Evolutionary conservation across 2,888 invertebrate species (phyloP).

Genomic region (Leptopilina drosophilae): DNA sequence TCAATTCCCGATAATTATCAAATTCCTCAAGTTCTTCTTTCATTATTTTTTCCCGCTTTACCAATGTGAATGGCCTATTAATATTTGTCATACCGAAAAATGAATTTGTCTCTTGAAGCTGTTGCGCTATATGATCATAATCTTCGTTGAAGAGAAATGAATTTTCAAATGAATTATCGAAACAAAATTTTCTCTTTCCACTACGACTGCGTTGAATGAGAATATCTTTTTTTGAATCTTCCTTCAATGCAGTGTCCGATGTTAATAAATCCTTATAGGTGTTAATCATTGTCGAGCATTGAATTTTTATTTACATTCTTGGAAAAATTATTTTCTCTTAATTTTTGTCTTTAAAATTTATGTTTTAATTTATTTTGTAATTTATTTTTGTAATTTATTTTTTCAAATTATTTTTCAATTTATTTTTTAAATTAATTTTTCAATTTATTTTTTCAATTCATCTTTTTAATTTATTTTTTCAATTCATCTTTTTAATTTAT

Average conservation of each 20-base stretch:
- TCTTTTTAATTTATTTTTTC: too few species aligned
- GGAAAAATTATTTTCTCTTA: not conserved
- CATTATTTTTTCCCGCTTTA: conserved; percentile 23
- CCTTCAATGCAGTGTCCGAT: conserved; percentile 20
- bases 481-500: too few species aligned
- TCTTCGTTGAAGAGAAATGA: conserved; percentile 21
- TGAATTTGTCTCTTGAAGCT: conserved; percentile 38
- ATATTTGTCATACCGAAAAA: conserved; percentile 36
- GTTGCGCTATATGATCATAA: conserved; percentile 11
- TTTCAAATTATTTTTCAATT: not conserved
- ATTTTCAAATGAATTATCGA: conserved; percentile 25
- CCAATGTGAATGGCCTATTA: conserved; percentile 26
- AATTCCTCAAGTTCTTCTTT: conserved; percentile 37
- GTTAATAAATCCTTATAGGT: conserved; percentile 33
- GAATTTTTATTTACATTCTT: conserved; percentile 3
- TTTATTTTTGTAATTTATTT: too few species aligned
- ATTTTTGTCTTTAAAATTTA: too few species aligned
- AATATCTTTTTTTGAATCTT: conserved; percentile 12
- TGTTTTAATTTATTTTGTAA: too few species aligned
- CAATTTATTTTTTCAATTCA: not conserved
- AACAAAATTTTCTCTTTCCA: conserved; percentile 34
- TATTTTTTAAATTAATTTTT: not conserved
- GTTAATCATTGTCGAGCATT: conserved; percentile 19
- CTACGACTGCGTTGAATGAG: conserved; percentile 21
- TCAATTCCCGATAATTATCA: conserved; percentile 33